Evolutionary conservation across 2,888 invertebrate genomes (phyloP).

Genomic region (Agrotis clavis): DNA sequence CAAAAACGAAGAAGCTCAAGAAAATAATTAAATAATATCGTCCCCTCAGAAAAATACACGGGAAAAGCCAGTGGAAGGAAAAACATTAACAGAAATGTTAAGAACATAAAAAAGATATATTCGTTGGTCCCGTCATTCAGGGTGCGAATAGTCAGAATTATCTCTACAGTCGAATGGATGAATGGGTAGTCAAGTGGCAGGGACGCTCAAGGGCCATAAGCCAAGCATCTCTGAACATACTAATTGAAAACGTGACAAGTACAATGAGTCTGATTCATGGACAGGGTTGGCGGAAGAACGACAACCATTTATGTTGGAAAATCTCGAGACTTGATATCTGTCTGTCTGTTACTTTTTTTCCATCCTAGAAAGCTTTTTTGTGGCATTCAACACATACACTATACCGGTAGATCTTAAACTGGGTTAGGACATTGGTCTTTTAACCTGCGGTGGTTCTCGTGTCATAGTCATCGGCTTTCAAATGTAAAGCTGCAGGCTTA

Average conservation of each 20-base stretch:
- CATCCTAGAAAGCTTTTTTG: too few relatives aligned
- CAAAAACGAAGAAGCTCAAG: constrained; percentile 7
- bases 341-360: background rate
- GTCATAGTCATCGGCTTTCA: too few relatives aligned
- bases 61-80: constrained; percentile 25
- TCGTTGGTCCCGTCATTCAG: constrained; percentile 55
- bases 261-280: constrained; percentile 69
- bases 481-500: too few relatives aligned
- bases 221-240: constrained; percentile 77
- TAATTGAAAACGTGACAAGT: constrained; percentile 89
- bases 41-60: constrained; percentile 29
- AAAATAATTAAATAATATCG: constrained; percentile 38
- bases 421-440: background rate
- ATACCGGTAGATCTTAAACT: too few relatives aligned
- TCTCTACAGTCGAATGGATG: constrained; percentile 59
- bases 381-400: too few relatives aligned
- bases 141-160: constrained; percentile 63
- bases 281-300: constrained; percentile 61
- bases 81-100: constrained; percentile 51
- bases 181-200: constrained; percentile 61
- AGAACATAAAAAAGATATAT: constrained; percentile 61
- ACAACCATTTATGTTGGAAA: constrained; percentile 7
- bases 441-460: background rate
- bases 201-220: constrained; percentile 75
- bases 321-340: constrained; percentile 5